These are phyloP conservation scores for Oscheius sp. DNA, from an alignment of 2,888 invertebrate genomes.

Conservation along the genomic window DNA sequence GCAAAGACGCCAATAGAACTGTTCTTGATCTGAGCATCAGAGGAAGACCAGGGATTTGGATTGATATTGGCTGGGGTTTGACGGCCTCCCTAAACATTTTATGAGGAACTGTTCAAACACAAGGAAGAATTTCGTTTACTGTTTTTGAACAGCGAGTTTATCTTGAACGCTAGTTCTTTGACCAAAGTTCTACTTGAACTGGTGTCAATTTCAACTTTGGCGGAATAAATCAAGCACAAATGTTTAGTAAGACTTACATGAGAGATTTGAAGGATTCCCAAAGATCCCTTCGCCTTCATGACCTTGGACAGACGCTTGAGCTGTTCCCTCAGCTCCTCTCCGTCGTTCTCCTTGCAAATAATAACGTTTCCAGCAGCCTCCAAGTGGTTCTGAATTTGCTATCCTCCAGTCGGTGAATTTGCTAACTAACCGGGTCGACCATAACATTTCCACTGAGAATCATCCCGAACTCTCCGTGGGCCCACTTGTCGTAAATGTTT, in stretches of 20 bases:
- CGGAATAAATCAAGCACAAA: too few relatives aligned
- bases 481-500: constrained; percentile 63
- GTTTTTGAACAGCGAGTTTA: too few relatives aligned
- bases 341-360: constrained; percentile 53
- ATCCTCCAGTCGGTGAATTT: neutral
- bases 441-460: constrained; percentile 59
- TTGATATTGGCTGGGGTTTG: constrained; percentile 58
- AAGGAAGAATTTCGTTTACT: too few relatives aligned
- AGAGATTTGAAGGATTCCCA: constrained; percentile 56
- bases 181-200: too few relatives aligned
- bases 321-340: constrained; percentile 38
- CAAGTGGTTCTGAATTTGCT: constrained; percentile 46
- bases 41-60: constrained; percentile 55
- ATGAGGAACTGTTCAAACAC: too few relatives aligned
- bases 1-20: constrained; percentile 45
- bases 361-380: constrained; percentile 61
- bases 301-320: constrained; percentile 40
- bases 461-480: constrained; percentile 60
- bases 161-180: too few relatives aligned
- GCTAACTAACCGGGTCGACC: constrained; percentile 44
- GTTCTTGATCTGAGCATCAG: constrained; percentile 50
- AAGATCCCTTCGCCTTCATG: constrained; percentile 50
- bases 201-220: too few relatives aligned
- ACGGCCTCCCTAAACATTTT: constrained; percentile 48
- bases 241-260: constrained; percentile 35